Conservation (phyloP, 2,888 invertebrate species). For the Monopis laevigella region DNA sequence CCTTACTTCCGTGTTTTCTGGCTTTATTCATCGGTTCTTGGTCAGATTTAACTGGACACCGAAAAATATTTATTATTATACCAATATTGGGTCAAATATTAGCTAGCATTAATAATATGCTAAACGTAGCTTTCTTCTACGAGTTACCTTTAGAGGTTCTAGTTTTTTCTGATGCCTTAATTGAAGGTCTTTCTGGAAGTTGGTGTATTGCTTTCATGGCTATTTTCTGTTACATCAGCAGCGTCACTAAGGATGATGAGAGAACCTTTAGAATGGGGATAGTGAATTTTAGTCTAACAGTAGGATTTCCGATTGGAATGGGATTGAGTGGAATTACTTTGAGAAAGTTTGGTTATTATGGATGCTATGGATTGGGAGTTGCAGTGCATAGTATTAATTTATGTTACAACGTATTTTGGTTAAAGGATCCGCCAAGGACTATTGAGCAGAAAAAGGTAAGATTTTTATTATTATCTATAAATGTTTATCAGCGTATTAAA, state of each 20-base stretch:
- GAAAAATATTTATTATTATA: conserved; percentile 79
- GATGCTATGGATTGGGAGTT: conserved; percentile 75
- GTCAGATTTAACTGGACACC: conserved; percentile 72
- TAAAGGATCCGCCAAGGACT: conserved; percentile 68
- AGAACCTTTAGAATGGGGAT: conserved; percentile 86
- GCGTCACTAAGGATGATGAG: conserved; percentile 79
- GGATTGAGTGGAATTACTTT: conserved; percentile 80
- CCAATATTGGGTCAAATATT: conserved; percentile 77
- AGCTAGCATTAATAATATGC: conserved; percentile 73
- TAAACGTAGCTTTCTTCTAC: conserved; percentile 79
- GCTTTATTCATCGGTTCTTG: conserved; percentile 83
- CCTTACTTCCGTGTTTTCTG: conserved; percentile 77
- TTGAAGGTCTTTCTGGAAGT: conserved; percentile 80
- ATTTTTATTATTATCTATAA: too few relatives aligned
- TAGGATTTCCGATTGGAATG: conserved; percentile 89
- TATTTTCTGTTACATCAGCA: conserved; percentile 83
- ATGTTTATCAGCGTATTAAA: too few relatives aligned
- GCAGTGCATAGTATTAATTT: conserved; percentile 73
- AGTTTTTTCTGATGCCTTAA: conserved; percentile 76
- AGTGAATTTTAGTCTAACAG: conserved; percentile 83
- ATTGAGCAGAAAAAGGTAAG: conserved; percentile 40
- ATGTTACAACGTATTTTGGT: conserved; percentile 70
- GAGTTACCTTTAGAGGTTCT: conserved; percentile 78
- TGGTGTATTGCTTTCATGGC: conserved; percentile 86
- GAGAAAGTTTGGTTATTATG: conserved; percentile 78